Evolutionary conservation across 1,140 invertebrate species (phyloP).

Genomic region (Papilio helenus): DNA sequence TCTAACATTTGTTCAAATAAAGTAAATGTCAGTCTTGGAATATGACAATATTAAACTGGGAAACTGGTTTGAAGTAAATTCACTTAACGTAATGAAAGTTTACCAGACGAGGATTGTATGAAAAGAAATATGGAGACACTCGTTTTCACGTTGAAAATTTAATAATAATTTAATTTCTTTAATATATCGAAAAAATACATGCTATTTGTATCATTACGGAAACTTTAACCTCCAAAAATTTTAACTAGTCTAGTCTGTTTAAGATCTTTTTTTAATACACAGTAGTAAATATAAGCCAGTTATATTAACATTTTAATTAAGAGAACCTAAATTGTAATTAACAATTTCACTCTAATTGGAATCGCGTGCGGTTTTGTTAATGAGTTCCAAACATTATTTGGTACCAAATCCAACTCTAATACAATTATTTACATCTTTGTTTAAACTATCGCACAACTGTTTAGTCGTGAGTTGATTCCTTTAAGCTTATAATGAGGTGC

Average conservation of each 20-base stretch:
- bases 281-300: too few relatives aligned
- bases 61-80: constrained; percentile 2
- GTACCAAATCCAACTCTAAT: not conserved
- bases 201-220: too few relatives aligned
- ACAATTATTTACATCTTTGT: too few relatives aligned
- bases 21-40: not conserved
- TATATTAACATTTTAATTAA: not conserved
- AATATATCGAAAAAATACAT: not conserved
- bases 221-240: too few relatives aligned
- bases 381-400: not conserved
- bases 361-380: not conserved
- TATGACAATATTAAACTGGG: not conserved
- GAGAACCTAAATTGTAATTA: not conserved
- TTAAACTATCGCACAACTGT: too few relatives aligned
- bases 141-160: not conserved
- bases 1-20: not conserved
- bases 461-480: too few relatives aligned
- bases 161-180: not conserved
- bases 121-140: not conserved
- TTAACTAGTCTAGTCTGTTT: not conserved
- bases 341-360: not conserved
- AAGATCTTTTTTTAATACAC: too few relatives aligned
- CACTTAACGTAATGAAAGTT: constrained; percentile 13
- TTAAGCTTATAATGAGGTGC: too few relatives aligned
- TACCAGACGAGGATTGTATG: not conserved